Evolutionary conservation across 2,113 vertebrate species (phyloP).

Genomic region (Pipa parva): DNA sequence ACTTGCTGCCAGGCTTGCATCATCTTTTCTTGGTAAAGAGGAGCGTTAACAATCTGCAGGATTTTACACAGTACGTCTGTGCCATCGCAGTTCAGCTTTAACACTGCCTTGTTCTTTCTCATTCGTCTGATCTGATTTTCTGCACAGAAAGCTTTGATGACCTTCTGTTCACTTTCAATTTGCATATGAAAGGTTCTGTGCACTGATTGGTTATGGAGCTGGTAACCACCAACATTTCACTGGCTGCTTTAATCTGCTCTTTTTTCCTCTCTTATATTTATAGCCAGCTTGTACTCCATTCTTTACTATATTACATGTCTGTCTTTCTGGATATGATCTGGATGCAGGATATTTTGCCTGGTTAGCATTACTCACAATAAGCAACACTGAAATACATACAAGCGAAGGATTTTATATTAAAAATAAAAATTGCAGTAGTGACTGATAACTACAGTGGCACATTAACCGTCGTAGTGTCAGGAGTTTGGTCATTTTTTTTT

Average conservation of each 20-base stretch:
- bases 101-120: background rate
- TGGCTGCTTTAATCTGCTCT: background rate
- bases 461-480: no score
- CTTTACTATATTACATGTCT: background rate
- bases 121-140: background rate
- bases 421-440: no score
- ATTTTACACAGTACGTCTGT: background rate
- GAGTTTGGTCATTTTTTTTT: no score
- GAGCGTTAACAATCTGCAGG: background rate
- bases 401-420: no score
- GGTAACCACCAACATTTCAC: background rate
- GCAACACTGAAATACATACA: no score
- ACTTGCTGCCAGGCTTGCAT: background rate
- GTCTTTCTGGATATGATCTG: no score
- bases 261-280: background rate
- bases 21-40: background rate
- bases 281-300: background rate
- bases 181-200: slow-evolving; percentile 22
- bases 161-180: slow-evolving; percentile 15
- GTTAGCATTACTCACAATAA: no score
- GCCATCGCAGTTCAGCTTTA: background rate
- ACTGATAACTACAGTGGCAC: no score
- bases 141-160: background rate
- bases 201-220: background rate
- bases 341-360: no score